Conservation (phyloP, 2,888 invertebrate species). For the Caenorhabditis sp. region DNA sequence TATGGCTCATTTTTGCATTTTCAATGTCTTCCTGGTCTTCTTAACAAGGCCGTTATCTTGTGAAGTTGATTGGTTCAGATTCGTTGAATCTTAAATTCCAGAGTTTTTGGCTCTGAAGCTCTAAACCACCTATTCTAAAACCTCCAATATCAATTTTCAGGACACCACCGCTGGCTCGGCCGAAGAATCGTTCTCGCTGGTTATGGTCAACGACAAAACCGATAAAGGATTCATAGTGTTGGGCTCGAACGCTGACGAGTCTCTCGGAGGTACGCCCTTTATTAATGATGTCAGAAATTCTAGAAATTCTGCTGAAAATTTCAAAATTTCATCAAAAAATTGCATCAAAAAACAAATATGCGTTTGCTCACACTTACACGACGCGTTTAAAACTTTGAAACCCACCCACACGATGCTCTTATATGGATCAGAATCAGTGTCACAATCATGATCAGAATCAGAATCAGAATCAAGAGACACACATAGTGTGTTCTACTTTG, state of each 20-base stretch:
- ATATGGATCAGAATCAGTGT: background rate
- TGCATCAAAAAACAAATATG: conserved; percentile 7
- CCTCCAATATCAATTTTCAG: too few relatives aligned
- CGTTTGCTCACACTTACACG: conserved; percentile 1
- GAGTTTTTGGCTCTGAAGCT: too few relatives aligned
- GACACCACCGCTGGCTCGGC: conserved; percentile 61
- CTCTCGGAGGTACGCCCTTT: conserved; percentile 51
- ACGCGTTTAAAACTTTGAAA: background rate
- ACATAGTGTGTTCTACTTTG: conserved; percentile 19
- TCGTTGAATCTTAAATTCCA: background rate
- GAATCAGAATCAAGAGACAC: conserved; percentile 2
- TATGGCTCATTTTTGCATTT: too few relatives aligned
- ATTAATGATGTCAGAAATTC: background rate
- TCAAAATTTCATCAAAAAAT: conserved; percentile 1
- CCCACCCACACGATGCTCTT: conserved; percentile 15
- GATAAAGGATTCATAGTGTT: conserved; percentile 80
- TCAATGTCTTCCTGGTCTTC: too few relatives aligned
- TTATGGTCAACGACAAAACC: conserved; percentile 50
- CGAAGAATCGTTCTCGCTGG: conserved; percentile 23
- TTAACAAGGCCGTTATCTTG: too few relatives aligned
- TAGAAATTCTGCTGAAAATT: background rate
- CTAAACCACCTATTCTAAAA: too few relatives aligned
- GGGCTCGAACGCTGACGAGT: conserved; percentile 73
- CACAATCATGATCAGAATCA: conserved; percentile 3
- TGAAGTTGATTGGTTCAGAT: too few relatives aligned